Percentiles rank a stretch among this genome's conserved stretches.
Evolutionary conservation across 2,888 invertebrate genomes (phyloP).

Genomic region (Xanthorhoe designata): DNA sequence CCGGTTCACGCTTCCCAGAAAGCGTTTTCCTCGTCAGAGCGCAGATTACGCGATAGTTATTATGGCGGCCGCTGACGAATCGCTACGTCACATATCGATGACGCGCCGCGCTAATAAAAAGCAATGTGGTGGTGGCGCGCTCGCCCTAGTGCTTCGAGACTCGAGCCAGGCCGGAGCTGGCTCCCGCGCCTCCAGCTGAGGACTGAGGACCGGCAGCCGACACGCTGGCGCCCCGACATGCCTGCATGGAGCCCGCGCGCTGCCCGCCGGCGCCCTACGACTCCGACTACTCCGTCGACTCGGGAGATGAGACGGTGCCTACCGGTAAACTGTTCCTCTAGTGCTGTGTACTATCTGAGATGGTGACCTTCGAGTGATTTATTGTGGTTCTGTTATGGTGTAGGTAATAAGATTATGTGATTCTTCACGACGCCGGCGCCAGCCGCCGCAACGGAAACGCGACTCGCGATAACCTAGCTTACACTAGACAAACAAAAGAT

Average conservation of each 20-base stretch:
- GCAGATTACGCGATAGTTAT: conserved; percentile 51
- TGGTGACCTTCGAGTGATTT: conserved; percentile 2
- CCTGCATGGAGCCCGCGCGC: conserved; percentile 73
- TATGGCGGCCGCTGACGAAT: conserved; percentile 66
- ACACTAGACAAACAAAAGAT: neutral
- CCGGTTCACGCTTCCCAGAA: conserved; percentile 69
- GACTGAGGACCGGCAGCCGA: conserved; percentile 43
- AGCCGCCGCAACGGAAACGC: neutral
- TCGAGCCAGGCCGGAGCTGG: conserved; percentile 34
- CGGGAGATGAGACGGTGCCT: conserved; percentile 80
- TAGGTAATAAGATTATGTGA: neutral
- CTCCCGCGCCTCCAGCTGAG: conserved; percentile 8
- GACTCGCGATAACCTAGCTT: neutral
- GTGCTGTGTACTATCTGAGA: conserved; percentile 14
- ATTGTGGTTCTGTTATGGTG: neutral
- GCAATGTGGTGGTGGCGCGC: conserved; percentile 60
- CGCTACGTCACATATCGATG: conserved; percentile 71
- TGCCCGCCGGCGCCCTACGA: conserved; percentile 53
- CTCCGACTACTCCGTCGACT: conserved; percentile 58
- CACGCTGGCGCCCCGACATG: conserved; percentile 79
- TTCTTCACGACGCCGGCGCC: neutral
- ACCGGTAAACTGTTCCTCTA: conserved; percentile 66
- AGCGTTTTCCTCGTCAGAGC: conserved; percentile 76
- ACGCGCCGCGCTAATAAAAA: conserved; percentile 73
- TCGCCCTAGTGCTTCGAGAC: conserved; percentile 64